Base-by-base conservation (phyloP, 2,797 vertebrate species). In the Falco novaeseelandiae region DNA sequence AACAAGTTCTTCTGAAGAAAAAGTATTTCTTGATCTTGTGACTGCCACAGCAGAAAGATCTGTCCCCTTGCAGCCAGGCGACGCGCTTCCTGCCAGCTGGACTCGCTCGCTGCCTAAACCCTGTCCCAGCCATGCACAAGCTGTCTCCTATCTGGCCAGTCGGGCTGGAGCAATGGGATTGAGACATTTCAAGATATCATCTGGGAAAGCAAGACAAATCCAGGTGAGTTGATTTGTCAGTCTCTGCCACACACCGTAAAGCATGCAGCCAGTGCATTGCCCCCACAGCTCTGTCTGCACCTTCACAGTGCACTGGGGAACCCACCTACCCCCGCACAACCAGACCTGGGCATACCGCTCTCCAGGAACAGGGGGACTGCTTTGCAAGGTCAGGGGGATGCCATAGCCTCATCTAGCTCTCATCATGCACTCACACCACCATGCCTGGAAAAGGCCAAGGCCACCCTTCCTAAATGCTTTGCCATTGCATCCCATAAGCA, bases 1-100 rank as follows among this genome's bases (percentile, higher is more conserved):
- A 96, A 91, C 84, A 94, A 92, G 25, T 72, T 78, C 81, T 87
- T 92, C 87, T 52, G 65, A 93, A 87, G 72, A 78, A 89, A 87
- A 80, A 91, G 54, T 46, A 76, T 92, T 91, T 89, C 72, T 90
- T 44, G 61, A 34, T 83, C 97, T 83, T 0, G 1, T 91, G 87
- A 94, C 65, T 74, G 79, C 46, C 69, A 5, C 46, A 27, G 81
- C 18, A 87, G 78, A 77, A 89, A 82, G 62, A 54, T 55, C 49
- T 13, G 19, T 96, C 71, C 78, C 83, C 80, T 91, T 5, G 5
- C 74, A 89, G 84, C 49, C 86, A 48, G 65, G 83, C 23, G 0
- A 38, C 42, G 54, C 0, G 4, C 44, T 92, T 81, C 83, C 95
- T 94, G 83, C 91, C 94, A 96, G 86, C 74, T 94, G 97, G 93